A percentile compares a stretch with the other conserved stretches of the same genome.
phyloP scores from a whole-genome alignment of 1,140 invertebrate genomes.

The Helicoverpa armigera region DNA sequence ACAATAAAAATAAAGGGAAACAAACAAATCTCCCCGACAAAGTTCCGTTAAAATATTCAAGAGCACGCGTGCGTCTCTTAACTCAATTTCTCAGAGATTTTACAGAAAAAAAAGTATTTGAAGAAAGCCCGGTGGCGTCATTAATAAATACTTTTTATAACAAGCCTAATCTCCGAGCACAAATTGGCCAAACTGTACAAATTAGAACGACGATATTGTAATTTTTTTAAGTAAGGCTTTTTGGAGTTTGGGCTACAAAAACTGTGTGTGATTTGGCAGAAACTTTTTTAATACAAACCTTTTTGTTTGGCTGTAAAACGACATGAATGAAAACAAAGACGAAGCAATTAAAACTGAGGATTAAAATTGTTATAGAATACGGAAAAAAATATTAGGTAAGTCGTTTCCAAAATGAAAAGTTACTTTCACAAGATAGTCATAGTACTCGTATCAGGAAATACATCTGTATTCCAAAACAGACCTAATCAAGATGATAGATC shows the following conservation, averaged over 20 bases:
- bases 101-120: background rate
- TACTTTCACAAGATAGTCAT: no score
- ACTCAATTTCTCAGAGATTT: constrained; percentile 32
- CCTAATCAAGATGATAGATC: no score
- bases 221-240: constrained; percentile 21
- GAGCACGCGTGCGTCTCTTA: constrained; percentile 27
- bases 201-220: constrained; percentile 22
- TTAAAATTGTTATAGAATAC: no score
- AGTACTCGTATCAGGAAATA: no score
- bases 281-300: background rate
- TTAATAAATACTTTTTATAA: constrained; percentile 46
- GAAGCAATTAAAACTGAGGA: background rate
- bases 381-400: no score
- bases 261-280: background rate
- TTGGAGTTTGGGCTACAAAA: background rate
- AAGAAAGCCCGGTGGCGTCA: constrained; percentile 17
- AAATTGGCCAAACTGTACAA: constrained; percentile 43
- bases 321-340: no score
- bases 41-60: constrained; percentile 24
- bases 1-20: constrained; percentile 31
- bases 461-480: no score
- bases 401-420: no score
- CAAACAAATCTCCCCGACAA: background rate
- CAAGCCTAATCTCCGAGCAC: constrained; percentile 33
- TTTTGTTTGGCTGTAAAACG: background rate